Evolutionary conservation across 2,113 vertebrate species (phyloP).

Genomic region (Motacilla alba): DNA sequence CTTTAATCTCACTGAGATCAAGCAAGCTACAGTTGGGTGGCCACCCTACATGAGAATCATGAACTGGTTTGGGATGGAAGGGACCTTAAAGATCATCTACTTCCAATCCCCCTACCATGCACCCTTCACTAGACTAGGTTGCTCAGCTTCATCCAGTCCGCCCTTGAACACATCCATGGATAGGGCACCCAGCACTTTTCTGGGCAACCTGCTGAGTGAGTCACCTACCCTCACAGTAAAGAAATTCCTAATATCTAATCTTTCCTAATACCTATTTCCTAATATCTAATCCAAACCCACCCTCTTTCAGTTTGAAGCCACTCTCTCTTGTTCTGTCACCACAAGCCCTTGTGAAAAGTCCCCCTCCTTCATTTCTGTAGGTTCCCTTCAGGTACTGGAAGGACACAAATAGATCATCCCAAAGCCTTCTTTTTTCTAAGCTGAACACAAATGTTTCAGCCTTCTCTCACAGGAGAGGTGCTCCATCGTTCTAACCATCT

Average conservation of each 20-base stretch:
- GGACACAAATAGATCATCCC: not conserved
- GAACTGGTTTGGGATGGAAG: not conserved
- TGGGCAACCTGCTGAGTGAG: not conserved
- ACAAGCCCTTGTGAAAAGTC: not conserved
- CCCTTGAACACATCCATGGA: not conserved
- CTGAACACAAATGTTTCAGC: not conserved
- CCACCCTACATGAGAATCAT: not conserved
- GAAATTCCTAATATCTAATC: not conserved
- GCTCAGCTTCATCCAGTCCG: not conserved
- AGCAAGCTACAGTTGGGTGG: not conserved
- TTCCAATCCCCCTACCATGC: not conserved
- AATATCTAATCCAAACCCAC: not conserved
- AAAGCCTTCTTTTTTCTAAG: not conserved
- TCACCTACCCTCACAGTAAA: not conserved
- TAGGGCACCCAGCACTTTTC: not conserved
- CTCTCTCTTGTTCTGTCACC: not conserved
- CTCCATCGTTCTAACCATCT: not conserved
- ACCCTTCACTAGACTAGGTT: not conserved
- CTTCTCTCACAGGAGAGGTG: not conserved
- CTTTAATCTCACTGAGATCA: rapidly evolving
- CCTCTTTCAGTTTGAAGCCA: not conserved
- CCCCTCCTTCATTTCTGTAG: not conserved
- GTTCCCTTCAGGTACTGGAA: not conserved
- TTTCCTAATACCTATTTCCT: not conserved
- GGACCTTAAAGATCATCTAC: not conserved